Percentiles rank a stretch among this genome's conserved stretches.
These are phyloP conservation scores for Limnothrissa miodon DNA, from an alignment of 2,113 vertebrate species.

Conservation along the genomic window DNA sequence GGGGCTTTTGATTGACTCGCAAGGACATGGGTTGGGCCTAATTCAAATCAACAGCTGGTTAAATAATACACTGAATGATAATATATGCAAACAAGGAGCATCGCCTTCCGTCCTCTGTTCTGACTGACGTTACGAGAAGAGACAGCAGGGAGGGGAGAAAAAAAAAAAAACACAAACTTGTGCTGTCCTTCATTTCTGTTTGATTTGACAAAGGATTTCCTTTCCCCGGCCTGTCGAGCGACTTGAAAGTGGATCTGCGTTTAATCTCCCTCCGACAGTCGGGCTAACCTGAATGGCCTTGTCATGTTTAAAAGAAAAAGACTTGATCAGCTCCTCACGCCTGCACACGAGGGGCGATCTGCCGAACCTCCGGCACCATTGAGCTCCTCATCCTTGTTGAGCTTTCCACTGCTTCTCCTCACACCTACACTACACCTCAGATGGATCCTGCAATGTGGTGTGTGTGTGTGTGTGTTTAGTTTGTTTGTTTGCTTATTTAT, in stretches of 20 bases:
- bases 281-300: conserved; percentile 1
- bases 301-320: conserved; percentile 17
- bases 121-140: not conserved
- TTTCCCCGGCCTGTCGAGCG: not conserved
- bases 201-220: not conserved
- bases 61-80: conserved; percentile 2
- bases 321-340: conserved; percentile 15
- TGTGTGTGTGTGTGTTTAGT: conserved; percentile 18
- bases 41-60: conserved; percentile 17
- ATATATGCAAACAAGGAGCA: not conserved
- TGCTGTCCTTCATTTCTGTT: not conserved
- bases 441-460: conserved; percentile 5
- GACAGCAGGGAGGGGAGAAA: not conserved
- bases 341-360: not conserved
- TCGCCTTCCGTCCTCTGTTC: not conserved
- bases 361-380: not conserved
- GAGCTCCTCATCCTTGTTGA: not conserved
- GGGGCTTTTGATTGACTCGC: not conserved
- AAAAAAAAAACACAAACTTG: not conserved
- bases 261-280: not conserved
- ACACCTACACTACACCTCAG: not conserved
- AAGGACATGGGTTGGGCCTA: conserved; percentile 6
- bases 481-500: conserved; percentile 27
- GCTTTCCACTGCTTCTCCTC: not conserved
- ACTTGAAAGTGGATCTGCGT: not conserved